phyloP scores from a whole-genome alignment of 2,888 invertebrate species.

The Stegophylla sp. region DNA sequence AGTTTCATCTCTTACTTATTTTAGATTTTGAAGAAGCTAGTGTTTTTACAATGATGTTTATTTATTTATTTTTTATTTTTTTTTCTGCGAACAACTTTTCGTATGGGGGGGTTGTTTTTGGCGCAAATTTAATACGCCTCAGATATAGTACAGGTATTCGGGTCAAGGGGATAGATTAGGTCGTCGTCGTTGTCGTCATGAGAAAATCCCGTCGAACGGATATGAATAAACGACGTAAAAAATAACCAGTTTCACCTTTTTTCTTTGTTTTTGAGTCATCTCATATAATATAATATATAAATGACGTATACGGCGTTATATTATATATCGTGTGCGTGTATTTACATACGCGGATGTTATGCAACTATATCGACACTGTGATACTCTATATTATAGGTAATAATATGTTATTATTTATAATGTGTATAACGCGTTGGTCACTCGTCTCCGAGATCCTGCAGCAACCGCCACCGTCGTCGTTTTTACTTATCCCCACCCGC shows the following conservation, averaged over 20 bases:
- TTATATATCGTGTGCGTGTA: neutral
- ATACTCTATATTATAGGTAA: neutral
- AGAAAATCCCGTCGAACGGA: constrained; percentile 24
- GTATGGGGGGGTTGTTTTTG: no score
- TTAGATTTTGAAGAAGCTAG: no score
- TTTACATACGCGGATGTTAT: constrained; percentile 9
- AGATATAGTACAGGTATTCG: constrained; percentile 10
- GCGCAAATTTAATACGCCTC: no score
- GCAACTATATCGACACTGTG: neutral
- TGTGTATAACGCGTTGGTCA: neutral
- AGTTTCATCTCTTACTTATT: no score
- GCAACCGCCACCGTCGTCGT: neutral
- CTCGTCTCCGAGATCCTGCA: neutral
- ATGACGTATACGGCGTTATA: neutral
- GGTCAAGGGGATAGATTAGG: constrained; percentile 19
- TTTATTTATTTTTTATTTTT: no score
- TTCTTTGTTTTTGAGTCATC: constrained; percentile 34
- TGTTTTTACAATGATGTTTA: no score
- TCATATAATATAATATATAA: no score
- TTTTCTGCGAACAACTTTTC: no score
- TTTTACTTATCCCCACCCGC: neutral
- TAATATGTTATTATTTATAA: neutral
- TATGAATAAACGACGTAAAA: constrained; percentile 31
- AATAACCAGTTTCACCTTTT: constrained; percentile 29
- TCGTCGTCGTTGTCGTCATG: neutral